These are phyloP conservation scores for Protobothrops mucrosquamatus DNA, from an alignment of 2,113 vertebrate species.

Conservation along the genomic window DNA sequence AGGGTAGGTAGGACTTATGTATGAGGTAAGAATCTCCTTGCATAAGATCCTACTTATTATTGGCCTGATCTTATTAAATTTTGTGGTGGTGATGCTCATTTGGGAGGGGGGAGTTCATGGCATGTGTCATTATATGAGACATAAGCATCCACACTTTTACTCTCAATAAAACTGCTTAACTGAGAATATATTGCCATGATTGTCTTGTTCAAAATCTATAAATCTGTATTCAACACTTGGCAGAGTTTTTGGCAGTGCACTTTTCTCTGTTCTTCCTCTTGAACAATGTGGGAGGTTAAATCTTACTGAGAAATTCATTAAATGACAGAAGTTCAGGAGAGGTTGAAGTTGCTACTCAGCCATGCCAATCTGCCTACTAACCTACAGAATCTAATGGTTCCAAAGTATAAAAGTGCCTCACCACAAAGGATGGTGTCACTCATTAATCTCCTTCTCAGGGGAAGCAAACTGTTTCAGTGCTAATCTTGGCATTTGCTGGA, in stretches of 20 bases:
- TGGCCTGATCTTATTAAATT: background rate
- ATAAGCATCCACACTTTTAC: background rate
- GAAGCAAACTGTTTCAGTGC: background rate
- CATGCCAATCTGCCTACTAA: background rate
- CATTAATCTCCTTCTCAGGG: background rate
- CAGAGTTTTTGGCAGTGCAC: background rate
- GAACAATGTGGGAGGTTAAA: background rate
- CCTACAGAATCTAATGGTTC: background rate
- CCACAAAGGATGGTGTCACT: background rate
- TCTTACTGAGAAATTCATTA: background rate
- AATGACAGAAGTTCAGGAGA: background rate
- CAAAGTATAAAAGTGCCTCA: background rate
- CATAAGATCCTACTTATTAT: background rate
- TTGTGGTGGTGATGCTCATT: background rate
- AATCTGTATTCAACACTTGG: background rate
- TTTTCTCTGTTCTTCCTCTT: background rate
- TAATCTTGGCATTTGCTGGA: background rate
- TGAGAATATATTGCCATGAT: background rate
- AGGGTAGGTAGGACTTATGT: too few relatives aligned
- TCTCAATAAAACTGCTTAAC: background rate
- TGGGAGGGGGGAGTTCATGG: background rate
- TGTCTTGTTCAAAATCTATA: background rate
- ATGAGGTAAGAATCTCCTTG: too few relatives aligned
- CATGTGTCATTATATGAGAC: background rate
- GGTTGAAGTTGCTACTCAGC: background rate